These are phyloP conservation scores for Leptinotarsa lineolata DNA, from an alignment of 1,140 invertebrate genomes.

Conservation along the genomic window DNA sequence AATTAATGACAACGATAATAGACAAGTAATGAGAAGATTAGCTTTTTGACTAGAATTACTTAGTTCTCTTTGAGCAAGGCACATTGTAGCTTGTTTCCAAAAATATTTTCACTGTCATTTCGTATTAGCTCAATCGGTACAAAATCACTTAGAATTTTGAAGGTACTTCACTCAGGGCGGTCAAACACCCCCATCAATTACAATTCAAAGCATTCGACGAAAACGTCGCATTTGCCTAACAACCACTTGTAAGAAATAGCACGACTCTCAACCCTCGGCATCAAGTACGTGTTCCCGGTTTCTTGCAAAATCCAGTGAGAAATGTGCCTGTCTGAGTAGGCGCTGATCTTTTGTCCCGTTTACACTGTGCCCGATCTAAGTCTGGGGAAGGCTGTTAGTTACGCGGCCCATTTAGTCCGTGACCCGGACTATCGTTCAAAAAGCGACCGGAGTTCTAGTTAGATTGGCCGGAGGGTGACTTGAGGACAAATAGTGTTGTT, in stretches of 20 bases:
- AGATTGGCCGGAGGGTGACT: too few species aligned
- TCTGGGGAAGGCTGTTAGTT: slow-evolving; percentile 14
- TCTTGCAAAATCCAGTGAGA: slow-evolving; percentile 18
- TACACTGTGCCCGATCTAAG: neutral
- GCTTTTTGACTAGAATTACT: too few species aligned
- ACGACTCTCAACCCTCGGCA: slow-evolving; percentile 21
- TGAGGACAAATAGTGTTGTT: too few species aligned
- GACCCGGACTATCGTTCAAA: slow-evolving; percentile 15
- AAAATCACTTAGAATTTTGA: too few species aligned
- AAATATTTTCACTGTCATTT: too few species aligned
- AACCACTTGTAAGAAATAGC: slow-evolving; percentile 28
- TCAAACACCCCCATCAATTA: slow-evolving; percentile 11
- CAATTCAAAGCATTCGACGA: slow-evolving; percentile 21
- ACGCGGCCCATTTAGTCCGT: slow-evolving; percentile 30
- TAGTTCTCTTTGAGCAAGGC: too few species aligned
- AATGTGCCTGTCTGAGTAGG: slow-evolving; percentile 22
- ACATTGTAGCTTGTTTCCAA: too few species aligned
- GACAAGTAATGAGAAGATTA: too few species aligned
- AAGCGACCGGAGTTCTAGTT: slow-evolving; percentile 27
- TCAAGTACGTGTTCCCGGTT: slow-evolving; percentile 25
- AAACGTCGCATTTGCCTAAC: neutral
- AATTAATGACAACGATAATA: too few species aligned
- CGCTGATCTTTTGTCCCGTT: slow-evolving; percentile 21
- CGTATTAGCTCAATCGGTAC: too few species aligned
- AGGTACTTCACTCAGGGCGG: neutral